Percentiles rank a stretch among this genome's conserved stretches.
Conservation (phyloP, 2,888 invertebrate species). For the Coecobrya sp. region DNA sequence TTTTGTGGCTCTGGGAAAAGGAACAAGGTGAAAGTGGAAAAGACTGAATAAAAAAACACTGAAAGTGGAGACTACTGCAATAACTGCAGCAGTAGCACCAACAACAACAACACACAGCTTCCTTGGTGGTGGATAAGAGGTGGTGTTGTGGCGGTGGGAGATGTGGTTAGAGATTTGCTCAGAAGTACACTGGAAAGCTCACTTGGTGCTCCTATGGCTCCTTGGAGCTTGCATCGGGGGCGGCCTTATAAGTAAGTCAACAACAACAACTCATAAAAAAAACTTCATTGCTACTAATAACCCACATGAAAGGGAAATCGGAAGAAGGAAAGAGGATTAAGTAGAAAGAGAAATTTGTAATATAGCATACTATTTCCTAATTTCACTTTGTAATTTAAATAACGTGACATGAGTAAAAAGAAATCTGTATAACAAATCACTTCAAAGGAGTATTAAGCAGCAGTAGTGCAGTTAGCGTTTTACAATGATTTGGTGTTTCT, state of each 20-base stretch:
- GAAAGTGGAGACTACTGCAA: too few species aligned
- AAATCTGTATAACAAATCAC: not conserved
- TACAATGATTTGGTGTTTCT: too few species aligned
- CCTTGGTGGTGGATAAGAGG: not conserved
- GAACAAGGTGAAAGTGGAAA: not conserved
- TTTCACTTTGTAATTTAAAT: not conserved
- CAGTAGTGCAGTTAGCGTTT: too few species aligned
- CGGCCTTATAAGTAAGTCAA: constrained; percentile 68
- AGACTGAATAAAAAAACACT: not conserved
- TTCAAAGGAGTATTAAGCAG: not conserved
- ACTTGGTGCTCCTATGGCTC: constrained; percentile 66
- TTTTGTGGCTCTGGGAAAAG: not conserved
- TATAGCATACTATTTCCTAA: not conserved
- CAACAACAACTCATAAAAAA: too few species aligned
- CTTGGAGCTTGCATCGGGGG: constrained; percentile 70
- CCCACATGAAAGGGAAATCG: not conserved
- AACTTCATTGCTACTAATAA: not conserved
- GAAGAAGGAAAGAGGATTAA: constrained; percentile 5
- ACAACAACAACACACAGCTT: not conserved
- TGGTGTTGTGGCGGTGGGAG: not conserved
- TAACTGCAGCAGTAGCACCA: too few species aligned
- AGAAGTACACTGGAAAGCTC: constrained; percentile 50
- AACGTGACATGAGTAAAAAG: not conserved
- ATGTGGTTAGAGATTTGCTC: constrained; percentile 49
- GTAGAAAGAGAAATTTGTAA: not conserved